phyloP scores from a whole-genome alignment of 2,797 vertebrate genomes.

The Hypotaenidia philippensis region DNA sequence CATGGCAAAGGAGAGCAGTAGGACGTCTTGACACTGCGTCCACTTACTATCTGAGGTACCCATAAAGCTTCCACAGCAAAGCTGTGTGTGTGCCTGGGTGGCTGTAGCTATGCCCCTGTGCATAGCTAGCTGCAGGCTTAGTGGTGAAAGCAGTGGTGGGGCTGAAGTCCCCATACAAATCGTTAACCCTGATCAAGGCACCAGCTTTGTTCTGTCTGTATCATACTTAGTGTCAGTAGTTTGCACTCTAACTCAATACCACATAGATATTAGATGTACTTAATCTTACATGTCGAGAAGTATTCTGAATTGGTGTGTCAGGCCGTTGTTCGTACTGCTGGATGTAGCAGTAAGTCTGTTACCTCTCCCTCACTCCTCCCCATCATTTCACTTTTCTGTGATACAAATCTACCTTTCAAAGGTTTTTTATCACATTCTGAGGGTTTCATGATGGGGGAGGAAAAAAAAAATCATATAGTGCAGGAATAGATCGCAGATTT shows the following conservation, averaged over 20 bases:
- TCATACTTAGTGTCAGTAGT: background rate
- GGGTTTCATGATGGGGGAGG: background rate
- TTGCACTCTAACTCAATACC: background rate
- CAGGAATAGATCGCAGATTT: background rate
- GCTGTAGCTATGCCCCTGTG: background rate
- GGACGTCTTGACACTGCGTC: fast-evolving
- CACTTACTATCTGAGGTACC: background rate
- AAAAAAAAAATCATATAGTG: background rate
- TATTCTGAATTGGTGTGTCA: background rate
- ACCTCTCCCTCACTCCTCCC: background rate
- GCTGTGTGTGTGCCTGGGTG: background rate
- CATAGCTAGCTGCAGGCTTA: fast-evolving
- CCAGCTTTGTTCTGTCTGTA: fast-evolving
- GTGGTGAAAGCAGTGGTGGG: background rate
- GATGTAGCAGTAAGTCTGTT: background rate
- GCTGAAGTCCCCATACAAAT: background rate
- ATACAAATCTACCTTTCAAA: background rate
- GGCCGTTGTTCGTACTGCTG: background rate
- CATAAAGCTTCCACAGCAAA: fast-evolving
- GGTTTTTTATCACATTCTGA: background rate
- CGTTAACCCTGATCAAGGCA: background rate
- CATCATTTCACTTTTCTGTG: fast-evolving
- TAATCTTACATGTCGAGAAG: background rate
- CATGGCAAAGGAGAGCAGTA: background rate
- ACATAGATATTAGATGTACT: background rate